These are phyloP conservation scores for Temnothorax unifasciatus DNA, from an alignment of 2,888 invertebrate genomes.

Conservation along the genomic window DNA sequence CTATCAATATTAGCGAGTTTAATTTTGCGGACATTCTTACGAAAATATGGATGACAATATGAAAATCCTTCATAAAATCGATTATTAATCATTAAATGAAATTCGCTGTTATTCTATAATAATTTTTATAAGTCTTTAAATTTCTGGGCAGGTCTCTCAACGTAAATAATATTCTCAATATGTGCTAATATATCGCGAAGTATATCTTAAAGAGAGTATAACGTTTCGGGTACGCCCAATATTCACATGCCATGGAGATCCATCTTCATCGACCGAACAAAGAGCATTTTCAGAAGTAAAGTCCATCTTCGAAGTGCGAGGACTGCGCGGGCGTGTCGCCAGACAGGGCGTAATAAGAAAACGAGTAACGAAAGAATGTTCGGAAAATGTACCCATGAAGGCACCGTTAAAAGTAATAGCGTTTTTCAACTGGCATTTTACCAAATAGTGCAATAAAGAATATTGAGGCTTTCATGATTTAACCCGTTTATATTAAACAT, in stretches of 20 bases:
- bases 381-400: slow-evolving; percentile 66
- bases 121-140: slow-evolving; percentile 15
- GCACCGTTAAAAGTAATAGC: slow-evolving; percentile 79
- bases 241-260: slow-evolving; percentile 35
- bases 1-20: background rate
- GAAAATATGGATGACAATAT: background rate
- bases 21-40: background rate
- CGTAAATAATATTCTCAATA: background rate
- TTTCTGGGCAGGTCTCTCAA: background rate
- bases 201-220: slow-evolving; percentile 2
- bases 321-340: slow-evolving; percentile 68
- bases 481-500: no score
- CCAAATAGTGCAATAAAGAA: no score
- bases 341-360: slow-evolving; percentile 60
- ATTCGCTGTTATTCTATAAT: background rate
- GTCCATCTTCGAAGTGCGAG: slow-evolving; percentile 40
- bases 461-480: no score
- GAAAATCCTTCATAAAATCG: background rate
- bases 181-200: background rate
- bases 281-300: slow-evolving; percentile 49
- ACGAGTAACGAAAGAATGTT: slow-evolving; percentile 62
- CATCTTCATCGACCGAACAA: slow-evolving; percentile 36
- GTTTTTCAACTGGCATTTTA: no score
- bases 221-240: background rate
- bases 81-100: background rate